A percentile compares a stretch with the other conserved stretches of the same genome.
These are phyloP conservation scores for western clawed frog (Xenopus tropicalis) DNA, from an alignment of 2,113 vertebrate species.

Conservation along the genomic window UCB_Xtro_10.0 CM004443.2:122731001-122731500, in stretches of 20 bases:
- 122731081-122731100: not conserved
- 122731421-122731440: not conserved
- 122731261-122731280: too few species aligned
- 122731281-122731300: too few species aligned
- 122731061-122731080: not conserved
- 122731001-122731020: constrained; percentile 4
- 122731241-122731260: too few species aligned
- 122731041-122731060: constrained; percentile 7
- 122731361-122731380: too few species aligned
- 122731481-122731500: too few species aligned
- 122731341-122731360: too few species aligned
- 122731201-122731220: not conserved
- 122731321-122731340: too few species aligned
- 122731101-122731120: not conserved
- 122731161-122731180: not conserved
- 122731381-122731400: too few species aligned
- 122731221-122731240: not conserved
- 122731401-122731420: not conserved
- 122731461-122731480: not conserved
- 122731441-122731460: not conserved
- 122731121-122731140: not conserved
- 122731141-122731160: not conserved
- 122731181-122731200: not conserved
- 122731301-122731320: too few species aligned
- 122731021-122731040: not conserved